Evolutionary conservation across 2,888 invertebrate species (phyloP).

Genomic region (Trileptium ribeirensis): DNA sequence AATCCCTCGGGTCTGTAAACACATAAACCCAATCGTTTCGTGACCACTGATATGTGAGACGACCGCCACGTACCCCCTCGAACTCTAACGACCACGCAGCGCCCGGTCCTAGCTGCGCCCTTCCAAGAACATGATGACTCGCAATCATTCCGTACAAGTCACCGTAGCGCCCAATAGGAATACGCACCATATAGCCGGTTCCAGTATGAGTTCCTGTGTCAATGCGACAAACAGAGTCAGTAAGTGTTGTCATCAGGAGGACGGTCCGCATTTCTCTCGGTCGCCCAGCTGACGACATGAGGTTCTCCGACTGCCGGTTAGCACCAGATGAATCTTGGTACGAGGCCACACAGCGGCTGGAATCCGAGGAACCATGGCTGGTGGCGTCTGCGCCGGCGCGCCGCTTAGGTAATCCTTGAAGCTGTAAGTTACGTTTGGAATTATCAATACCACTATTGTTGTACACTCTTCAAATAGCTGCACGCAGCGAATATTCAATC

Average conservation of each 20-base stretch:
- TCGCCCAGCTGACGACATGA: neutral
- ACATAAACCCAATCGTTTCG: neutral
- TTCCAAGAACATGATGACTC: slow-evolving; percentile 12
- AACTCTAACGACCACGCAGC: neutral
- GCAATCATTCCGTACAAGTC: slow-evolving; percentile 13
- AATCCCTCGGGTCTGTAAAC: neutral
- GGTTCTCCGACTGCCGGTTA: too few relatives aligned
- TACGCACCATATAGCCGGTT: slow-evolving; percentile 14
- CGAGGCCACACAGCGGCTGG: too few relatives aligned
- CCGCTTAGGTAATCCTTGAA: too few relatives aligned
- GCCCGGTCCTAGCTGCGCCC: neutral
- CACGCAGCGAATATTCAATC: too few relatives aligned
- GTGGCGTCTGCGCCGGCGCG: too few relatives aligned
- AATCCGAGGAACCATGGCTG: too few relatives aligned
- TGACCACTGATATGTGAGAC: neutral
- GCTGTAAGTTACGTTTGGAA: too few relatives aligned
- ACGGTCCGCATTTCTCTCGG: slow-evolving; percentile 13
- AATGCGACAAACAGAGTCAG: slow-evolving; percentile 12
- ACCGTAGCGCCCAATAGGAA: slow-evolving; percentile 8
- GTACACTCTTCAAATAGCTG: too few relatives aligned
- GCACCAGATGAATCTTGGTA: too few relatives aligned
- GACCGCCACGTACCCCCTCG: neutral
- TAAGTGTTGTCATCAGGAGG: slow-evolving; percentile 15
- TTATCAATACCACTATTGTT: too few relatives aligned
- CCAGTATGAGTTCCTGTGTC: slow-evolving; percentile 15